Evolutionary conservation across 2,797 vertebrate species (phyloP).

Genomic region (Lagocephalus sceleratus): DNA sequence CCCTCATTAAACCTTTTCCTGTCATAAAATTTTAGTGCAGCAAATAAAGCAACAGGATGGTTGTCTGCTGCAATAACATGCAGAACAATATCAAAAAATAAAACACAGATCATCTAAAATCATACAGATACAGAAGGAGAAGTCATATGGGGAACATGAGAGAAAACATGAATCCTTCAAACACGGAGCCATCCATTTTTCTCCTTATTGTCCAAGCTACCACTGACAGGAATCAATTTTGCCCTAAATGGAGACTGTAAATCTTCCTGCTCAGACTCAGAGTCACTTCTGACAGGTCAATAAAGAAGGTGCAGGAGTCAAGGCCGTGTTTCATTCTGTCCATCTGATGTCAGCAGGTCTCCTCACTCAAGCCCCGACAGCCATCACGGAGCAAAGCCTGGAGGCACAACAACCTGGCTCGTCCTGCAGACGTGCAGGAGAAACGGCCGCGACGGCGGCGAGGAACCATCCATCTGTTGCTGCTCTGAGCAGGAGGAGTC

Average conservation of each 20-base stretch:
- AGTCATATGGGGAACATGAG: not conserved
- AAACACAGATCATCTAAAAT: too few relatives aligned
- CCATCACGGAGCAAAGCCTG: not conserved
- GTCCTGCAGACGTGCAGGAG: not conserved
- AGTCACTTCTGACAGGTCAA: slow-evolving; percentile 42
- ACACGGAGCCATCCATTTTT: slow-evolving; percentile 9
- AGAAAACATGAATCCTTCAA: slow-evolving; percentile 31
- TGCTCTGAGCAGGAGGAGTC: not conserved
- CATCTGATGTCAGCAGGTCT: slow-evolving; percentile 2
- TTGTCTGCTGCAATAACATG: not conserved
- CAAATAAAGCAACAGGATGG: too few relatives aligned
- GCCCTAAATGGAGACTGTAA: slow-evolving; percentile 47
- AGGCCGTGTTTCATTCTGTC: slow-evolving; percentile 22
- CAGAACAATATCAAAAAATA: too few relatives aligned
- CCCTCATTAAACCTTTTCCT: too few relatives aligned
- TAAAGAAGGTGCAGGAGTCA: slow-evolving; percentile 19
- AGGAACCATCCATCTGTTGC: too few relatives aligned
- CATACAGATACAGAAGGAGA: not conserved
- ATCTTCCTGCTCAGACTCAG: slow-evolving; percentile 41
- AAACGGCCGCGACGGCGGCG: not conserved
- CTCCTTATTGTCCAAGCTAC: slow-evolving; percentile 21
- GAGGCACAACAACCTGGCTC: not conserved
- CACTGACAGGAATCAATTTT: slow-evolving; percentile 45
- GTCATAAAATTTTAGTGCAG: too few relatives aligned
- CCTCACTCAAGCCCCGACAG: not conserved